Base-by-base conservation (phyloP, 2,797 vertebrate genomes). In the Crotalus adamanteus region DNA sequence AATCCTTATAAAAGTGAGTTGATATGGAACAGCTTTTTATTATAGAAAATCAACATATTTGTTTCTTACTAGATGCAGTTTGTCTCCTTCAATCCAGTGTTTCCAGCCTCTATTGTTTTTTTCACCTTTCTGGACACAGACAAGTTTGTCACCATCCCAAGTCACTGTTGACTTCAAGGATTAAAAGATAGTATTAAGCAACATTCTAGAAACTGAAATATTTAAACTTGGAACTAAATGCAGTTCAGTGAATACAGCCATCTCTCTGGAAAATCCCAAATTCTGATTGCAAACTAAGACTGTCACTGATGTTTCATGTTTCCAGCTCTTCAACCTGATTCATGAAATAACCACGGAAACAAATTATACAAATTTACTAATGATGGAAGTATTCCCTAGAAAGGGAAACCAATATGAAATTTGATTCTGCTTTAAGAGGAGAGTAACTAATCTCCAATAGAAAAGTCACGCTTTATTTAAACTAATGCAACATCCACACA, bases 41-140 rank as follows among this genome's bases (percentile, higher is more conserved):
- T 83, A 7, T 2, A 25, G 0, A 25, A 0, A 6, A 42, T 22
- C 1, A 51, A n/a, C 90, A 88, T 92, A 2, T 78, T 37, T 37
- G 25, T 91, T 73, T 95, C 98, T 98, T 98, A 99, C 99, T 98
- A 98, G 94, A 94, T 99, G 96, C 56, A 99, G 97, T 92, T 98
- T 69, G 93, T 98, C 98, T 93, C 98, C 99, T 94, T 99, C 99
- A 6, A 99, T 98, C 99, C 99, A 99, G 0, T 99, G 98, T 94
- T 94, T 99, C 99, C 99, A 99, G 94, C 99, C 99, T 0, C 99
- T 98, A 90, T 99, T 99, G 22, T 97, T 97, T 95, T 99, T 99
- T 92, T 99, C 99, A 0, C 99, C 99, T 87, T 98, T 99, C 97
- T 99, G 99, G 69, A 99, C 98, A 86, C 98, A 98, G 89, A 99